Base-by-base conservation (phyloP, 2,888 invertebrate species). In the Cephus pygmeus region DNA sequence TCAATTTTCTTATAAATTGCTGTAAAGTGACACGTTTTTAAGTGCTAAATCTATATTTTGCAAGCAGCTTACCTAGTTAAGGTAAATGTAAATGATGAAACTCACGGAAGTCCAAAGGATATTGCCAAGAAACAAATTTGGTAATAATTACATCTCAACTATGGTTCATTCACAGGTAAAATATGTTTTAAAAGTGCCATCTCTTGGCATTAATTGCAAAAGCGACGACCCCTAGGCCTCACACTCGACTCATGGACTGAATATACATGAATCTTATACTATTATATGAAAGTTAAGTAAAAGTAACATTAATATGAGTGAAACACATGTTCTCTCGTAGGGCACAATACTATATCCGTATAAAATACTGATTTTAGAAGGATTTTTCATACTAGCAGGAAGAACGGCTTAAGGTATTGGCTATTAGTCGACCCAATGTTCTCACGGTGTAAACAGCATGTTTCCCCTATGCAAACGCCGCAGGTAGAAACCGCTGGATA, bases 381-480 rank as follows among this genome's bases (percentile, higher is more conserved):
- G 23, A 56, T 23, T 23, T 12, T 30, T 30, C 71, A 11, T 71
- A 34, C 31, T 71, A 23, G 30, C 71, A 71, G 23, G 9, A 34
- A 71, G 33, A 71, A 30, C 71, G 71, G 71, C 34, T 71, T 71
- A 71, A 71, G 33, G 12, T 71, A 34, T 71, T 71, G 30, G 71
- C 34, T 12, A 71, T 71, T 33, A 71, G 71, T 71, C 56, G 56
- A 56, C 56, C 71, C 71, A 34, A 12, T 71, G 71, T 71, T 71
- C 71, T 71, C 71, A 71, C 71, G 71, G 71, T 71, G 71, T 71
- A 34, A 71, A 71, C 71, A 71, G 71, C 71, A 34, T 71, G 71
- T 71, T 33, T 71, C 71, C 34, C 71, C 71, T 33, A 71, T 31
- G 71, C 71, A 34, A 31, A 34, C 71, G 56, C 56, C 56, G 34